Percentiles rank a stretch among this genome's conserved stretches.
phyloP scores from a whole-genome alignment of 2,113 vertebrate species.

The Hyla sarda region DNA sequence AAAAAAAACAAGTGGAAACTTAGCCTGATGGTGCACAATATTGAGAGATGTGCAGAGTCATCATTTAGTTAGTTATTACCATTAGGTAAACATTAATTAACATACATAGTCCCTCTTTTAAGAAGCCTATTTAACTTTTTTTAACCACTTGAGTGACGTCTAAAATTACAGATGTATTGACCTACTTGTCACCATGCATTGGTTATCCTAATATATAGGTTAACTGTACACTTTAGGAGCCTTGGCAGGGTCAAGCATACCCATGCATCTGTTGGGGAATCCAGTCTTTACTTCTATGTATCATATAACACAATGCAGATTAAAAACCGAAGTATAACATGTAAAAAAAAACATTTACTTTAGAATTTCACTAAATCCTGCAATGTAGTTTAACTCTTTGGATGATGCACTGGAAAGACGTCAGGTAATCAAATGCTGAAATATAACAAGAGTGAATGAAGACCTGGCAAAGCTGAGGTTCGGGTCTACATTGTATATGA shows the following conservation, averaged over 20 bases:
- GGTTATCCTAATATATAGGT: neutral
- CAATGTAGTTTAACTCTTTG: slow-evolving; percentile 23
- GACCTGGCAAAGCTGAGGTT: neutral
- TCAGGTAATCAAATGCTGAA: neutral
- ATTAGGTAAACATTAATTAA: neutral
- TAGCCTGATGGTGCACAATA: no score
- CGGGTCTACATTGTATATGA: slow-evolving; percentile 52
- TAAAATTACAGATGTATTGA: neutral
- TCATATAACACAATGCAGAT: neutral
- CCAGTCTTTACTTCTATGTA: neutral
- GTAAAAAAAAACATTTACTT: neutral
- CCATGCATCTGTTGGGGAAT: neutral
- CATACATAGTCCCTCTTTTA: neutral
- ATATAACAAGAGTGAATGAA: slow-evolving; percentile 1
- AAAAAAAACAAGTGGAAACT: no score
- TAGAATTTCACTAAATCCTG: neutral
- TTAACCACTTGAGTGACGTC: neutral
- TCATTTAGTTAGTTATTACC: no score
- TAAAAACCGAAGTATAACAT: neutral
- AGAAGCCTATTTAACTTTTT: neutral
- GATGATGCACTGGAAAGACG: neutral
- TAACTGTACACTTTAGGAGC: neutral
- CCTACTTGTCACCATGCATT: neutral
- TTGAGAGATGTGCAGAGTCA: no score
- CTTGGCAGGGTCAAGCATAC: neutral